Percentiles rank a stretch among this genome's conserved stretches.
These are phyloP conservation scores for Schizaphis graminum DNA, from an alignment of 2,888 invertebrate species.

Conservation along the genomic window DNA sequence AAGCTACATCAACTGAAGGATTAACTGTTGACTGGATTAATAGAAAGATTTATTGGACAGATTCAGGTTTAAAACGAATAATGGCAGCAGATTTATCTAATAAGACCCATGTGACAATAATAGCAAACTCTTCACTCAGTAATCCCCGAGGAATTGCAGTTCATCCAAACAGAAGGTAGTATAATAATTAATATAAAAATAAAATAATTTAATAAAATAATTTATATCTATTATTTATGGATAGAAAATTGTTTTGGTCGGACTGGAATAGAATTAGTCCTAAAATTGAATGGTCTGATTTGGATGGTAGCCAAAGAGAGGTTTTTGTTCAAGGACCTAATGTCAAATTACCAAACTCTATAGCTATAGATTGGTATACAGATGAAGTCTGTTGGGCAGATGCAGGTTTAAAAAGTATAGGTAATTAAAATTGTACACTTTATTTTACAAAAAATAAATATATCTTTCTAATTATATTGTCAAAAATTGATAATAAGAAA, in stretches of 20 bases:
- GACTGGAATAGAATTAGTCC: slow-evolving; percentile 95
- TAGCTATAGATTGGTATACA: slow-evolving; percentile 86
- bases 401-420: slow-evolving; percentile 81
- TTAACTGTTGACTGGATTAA: slow-evolving; percentile 93
- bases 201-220: slow-evolving; percentile 25
- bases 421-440: slow-evolving; percentile 71
- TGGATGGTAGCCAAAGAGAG: slow-evolving; percentile 89
- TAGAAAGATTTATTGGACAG: slow-evolving; percentile 96
- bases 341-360: slow-evolving; percentile 91
- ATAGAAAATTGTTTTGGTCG: slow-evolving; percentile 95
- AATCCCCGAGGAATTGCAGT: slow-evolving; percentile 97
- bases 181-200: slow-evolving; percentile 21
- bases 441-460: background rate
- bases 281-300: slow-evolving; percentile 93
- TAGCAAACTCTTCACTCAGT: slow-evolving; percentile 82
- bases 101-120: slow-evolving; percentile 78
- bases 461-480: background rate
- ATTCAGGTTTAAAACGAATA: slow-evolving; percentile 88
- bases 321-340: slow-evolving; percentile 77
- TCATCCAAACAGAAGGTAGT: slow-evolving; percentile 87
- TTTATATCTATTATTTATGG: slow-evolving; percentile 68
- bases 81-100: slow-evolving; percentile 88
- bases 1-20: slow-evolving; percentile 91
- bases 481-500: background rate
- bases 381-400: slow-evolving; percentile 96